phyloP scores from a whole-genome alignment of 2,113 vertebrate genomes.

The rabbit (Oryctolagus cuniculus) region DNA sequence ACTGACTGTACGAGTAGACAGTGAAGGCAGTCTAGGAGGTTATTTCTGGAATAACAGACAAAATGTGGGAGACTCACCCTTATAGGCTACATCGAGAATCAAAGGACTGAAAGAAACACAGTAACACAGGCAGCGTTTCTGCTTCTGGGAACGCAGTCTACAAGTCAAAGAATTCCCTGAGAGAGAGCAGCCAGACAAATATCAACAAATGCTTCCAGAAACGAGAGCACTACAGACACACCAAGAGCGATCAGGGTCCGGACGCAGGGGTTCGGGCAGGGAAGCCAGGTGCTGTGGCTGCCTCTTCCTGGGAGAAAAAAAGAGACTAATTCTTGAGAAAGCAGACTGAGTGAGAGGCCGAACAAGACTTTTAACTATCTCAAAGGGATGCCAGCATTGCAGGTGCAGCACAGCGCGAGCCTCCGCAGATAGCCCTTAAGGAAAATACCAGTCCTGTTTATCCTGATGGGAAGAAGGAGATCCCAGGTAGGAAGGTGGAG shows the following conservation, averaged over 20 bases:
- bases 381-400: too few species aligned
- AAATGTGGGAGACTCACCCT: not conserved
- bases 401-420: too few species aligned
- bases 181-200: not conserved
- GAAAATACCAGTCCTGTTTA: not conserved
- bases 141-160: not conserved
- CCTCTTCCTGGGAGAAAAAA: not conserved
- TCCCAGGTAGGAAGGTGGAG: not conserved
- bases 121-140: not conserved
- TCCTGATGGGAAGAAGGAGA: not conserved
- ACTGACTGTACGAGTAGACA: not conserved
- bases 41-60: not conserved
- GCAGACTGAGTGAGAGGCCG: not conserved
- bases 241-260: not conserved
- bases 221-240: not conserved
- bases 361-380: not conserved
- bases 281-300: not conserved
- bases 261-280: not conserved
- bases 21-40: not conserved
- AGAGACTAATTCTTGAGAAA: not conserved
- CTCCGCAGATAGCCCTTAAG: not conserved
- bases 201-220: not conserved
- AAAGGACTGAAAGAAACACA: not conserved
- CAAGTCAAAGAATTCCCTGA: slow-evolving; percentile 24
- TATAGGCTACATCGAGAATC: not conserved